Conservation (phyloP, 2,797 vertebrate species). For the Sebastes matsubarae region DNA sequence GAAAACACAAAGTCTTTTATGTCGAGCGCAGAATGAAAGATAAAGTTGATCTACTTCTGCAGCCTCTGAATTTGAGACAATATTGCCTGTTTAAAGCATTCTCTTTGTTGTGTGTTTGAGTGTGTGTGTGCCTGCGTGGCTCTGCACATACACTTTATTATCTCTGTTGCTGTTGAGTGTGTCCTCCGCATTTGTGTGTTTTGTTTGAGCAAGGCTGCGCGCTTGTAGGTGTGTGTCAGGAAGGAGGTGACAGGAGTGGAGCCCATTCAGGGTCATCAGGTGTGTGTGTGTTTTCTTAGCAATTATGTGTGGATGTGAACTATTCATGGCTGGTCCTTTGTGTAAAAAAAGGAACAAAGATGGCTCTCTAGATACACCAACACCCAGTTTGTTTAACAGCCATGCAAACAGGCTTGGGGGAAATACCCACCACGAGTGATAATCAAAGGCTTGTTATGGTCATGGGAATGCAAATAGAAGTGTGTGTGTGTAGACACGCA, state of each 20-base stretch:
- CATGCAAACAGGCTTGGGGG: conserved; percentile 74
- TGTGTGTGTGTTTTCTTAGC: conserved; percentile 30
- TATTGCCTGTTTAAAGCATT: conserved; percentile 55
- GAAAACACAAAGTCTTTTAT: conserved; percentile 62
- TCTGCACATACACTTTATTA: conserved; percentile 12
- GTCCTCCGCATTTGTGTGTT: conserved; percentile 25
- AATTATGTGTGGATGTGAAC: conserved; percentile 36
- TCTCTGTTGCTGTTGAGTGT: conserved; percentile 8
- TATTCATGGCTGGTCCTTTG: conserved; percentile 59
- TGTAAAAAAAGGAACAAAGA: conserved; percentile 72
- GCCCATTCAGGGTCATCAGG: conserved; percentile 49
- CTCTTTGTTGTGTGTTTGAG: conserved; percentile 58
- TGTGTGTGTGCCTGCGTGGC: neutral
- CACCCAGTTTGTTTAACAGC: conserved; percentile 76
- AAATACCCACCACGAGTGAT: conserved; percentile 72
- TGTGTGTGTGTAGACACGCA: conserved; percentile 16
- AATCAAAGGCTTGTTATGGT: conserved; percentile 77
- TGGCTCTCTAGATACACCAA: conserved; percentile 64
- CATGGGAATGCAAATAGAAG: conserved; percentile 76
- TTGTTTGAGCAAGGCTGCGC: conserved; percentile 16
- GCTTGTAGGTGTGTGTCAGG: conserved; percentile 43
- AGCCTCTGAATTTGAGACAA: conserved; percentile 51
- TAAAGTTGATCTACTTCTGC: conserved; percentile 54
- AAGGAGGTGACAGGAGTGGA: conserved; percentile 34
- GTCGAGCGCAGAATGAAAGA: conserved; percentile 47